phyloP scores from a whole-genome alignment of 2,888 invertebrate species.

The Neria commutata region DNA sequence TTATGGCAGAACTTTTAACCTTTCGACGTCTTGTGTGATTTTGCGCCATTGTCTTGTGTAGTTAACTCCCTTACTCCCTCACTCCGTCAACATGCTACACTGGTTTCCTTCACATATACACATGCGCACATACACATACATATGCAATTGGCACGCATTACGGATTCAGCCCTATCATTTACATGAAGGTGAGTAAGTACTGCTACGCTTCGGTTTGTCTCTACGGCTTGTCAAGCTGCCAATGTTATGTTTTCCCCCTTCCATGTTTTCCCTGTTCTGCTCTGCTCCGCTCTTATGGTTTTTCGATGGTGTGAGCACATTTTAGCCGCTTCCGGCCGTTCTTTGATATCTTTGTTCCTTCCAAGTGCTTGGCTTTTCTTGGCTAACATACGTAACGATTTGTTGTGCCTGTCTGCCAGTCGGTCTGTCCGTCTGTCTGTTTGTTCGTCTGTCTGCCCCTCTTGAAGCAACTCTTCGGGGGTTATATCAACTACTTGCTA shows the following conservation, averaged over 20 bases:
- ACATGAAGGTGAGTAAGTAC: neutral
- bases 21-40: constrained; percentile 22
- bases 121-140: neutral
- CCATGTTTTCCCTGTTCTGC: neutral
- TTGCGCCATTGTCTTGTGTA: constrained; percentile 16
- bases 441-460: no score
- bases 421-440: no score
- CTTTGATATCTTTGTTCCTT: neutral
- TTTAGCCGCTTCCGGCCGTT: neutral
- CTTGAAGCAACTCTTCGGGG: constrained; percentile 8
- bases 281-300: neutral
- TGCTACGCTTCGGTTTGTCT: neutral
- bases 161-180: neutral
- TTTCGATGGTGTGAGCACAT: neutral
- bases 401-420: constrained; percentile 5
- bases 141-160: neutral
- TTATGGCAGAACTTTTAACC: constrained; percentile 21
- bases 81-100: neutral
- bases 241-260: constrained; percentile 19
- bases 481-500: constrained; percentile 11
- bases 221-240: constrained; percentile 23
- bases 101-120: neutral
- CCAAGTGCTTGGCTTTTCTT: neutral
- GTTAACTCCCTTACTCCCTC: neutral
- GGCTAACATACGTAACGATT: no score